Evolutionary conservation across 2,888 invertebrate genomes (phyloP).

Genomic region (Synergus umbraculus): DNA sequence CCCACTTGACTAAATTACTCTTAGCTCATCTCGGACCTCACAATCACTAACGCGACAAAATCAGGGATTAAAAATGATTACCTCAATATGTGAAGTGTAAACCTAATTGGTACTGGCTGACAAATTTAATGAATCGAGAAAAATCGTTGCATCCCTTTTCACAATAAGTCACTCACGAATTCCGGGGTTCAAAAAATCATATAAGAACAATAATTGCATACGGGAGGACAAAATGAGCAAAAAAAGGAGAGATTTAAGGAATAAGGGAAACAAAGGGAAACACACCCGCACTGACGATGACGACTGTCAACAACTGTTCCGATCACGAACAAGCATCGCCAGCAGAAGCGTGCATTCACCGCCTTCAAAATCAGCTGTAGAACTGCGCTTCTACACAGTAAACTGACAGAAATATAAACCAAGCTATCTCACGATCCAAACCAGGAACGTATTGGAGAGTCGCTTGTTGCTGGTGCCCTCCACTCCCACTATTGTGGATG

Average conservation of each 20-base stretch:
- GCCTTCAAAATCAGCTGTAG: slow-evolving; percentile 60
- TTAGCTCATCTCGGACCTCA: background rate
- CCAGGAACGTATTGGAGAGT: slow-evolving; percentile 6
- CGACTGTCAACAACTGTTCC: slow-evolving; percentile 43
- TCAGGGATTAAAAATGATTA: background rate
- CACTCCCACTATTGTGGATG: background rate
- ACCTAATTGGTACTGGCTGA: background rate
- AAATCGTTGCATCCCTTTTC: background rate
- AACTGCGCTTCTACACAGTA: slow-evolving; percentile 54
- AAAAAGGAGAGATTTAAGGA: background rate
- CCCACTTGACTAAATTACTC: background rate
- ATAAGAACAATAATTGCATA: background rate
- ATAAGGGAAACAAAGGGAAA: background rate
- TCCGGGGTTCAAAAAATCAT: background rate
- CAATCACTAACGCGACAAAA: background rate
- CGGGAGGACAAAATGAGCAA: no score
- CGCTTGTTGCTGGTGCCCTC: slow-evolving; percentile 4
- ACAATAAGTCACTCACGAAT: slow-evolving; percentile 20
- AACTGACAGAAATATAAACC: slow-evolving; percentile 57
- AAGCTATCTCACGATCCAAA: slow-evolving; percentile 48
- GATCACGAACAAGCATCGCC: slow-evolving; percentile 47
- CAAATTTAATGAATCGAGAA: background rate
- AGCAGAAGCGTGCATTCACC: slow-evolving; percentile 47
- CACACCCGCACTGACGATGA: slow-evolving; percentile 43
- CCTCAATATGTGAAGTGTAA: background rate